Base-by-base conservation (phyloP, 2,797 vertebrate species). In the Apogon talboti region DNA sequence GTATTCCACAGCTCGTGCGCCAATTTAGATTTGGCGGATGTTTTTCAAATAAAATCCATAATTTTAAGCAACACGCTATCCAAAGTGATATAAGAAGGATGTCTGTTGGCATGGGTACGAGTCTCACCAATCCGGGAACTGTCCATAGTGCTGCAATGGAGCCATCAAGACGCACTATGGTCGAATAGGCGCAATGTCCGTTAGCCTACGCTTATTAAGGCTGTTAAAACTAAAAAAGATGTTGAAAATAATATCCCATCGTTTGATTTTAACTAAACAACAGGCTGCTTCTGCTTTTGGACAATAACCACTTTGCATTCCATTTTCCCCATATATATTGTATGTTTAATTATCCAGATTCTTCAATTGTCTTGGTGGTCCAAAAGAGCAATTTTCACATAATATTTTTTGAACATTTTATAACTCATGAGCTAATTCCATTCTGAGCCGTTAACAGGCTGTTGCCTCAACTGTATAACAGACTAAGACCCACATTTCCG, bases 101-200 rank as follows among this genome's bases (percentile, higher is more conserved):
- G 44, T 50, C 40, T 18, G 51, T 65, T 55, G 37, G 18, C 44
- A 58, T 14, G 43, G 67, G 52, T 49, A 68, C 24, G 51, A 71
- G 71, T 69, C 56, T 41, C 33, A 71, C 63, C 58, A 79, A 78
- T 59, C 41, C 45, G 59, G 89, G 88, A 93, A 90, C 91, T 94
- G 92, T 93, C 91, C 92, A 53, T 83, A 89, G 92, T 92, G 80
- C 90, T 93, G 90, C 90, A 91, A 73, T 66, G 57, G 70, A 57
- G 68, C 81, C 81, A 87, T 90, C 52, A 84, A 85, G 56, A 68
- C 64, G 63, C 68, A 82, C 60, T 67, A 78, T 46, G 33, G 37
- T 60, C 43, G 50, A 33, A 75, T 58, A 38, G 47, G 48, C 71
- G 63, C 21, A 30, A 38, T 51, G 64, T 45, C 67, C 48, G 41